Evolutionary conservation across 1,140 invertebrate species (phyloP), one percentile per base, ranked within the genome.

Genomic region (Maconellicoccus hirsutus): DNA sequence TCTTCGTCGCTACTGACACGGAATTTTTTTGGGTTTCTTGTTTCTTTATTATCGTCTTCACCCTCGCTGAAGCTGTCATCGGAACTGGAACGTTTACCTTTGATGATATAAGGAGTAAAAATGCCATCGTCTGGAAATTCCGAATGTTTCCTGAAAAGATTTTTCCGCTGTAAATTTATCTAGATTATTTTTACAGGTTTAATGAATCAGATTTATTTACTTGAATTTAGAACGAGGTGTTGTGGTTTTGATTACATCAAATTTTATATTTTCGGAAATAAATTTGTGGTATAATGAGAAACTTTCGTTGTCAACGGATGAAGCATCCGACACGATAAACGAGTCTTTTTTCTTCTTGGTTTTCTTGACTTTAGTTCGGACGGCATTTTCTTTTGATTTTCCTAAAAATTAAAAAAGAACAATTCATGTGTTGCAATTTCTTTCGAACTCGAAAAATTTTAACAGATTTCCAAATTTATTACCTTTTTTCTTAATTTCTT

Each of bases 331-430:
- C 1, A 66, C 61, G 61, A 66, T 66, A 16, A 66, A 66, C 1
- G 61, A 66, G 22, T 66, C 25, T 23, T 66, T 66, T 23, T 66
- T 66, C 22, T 66, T 66, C 61, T 10, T 66, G 4, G 42, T 52
- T 52, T 52, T 52, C n/a, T 52, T 52, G 16, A 16, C 16, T 52
- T 19, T 14, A 19, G 42, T 3, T 16, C 42, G 42, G 2, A 16
- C n/a, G 3, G 42, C 2, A 16, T 52, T 52, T 52, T 52, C 42
- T 16, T 52, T 19, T 3, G 16, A 3, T 52, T 52, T 52, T 52
- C 10, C 42, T 52, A 16, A 3, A 19, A 52, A 52, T 6, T 33
- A 33, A 33, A 6, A 33, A 33, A 33, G 12, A 33, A 33, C 29
- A 33, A 33, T 33, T 52, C 10, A 52, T n/a, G n/a, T n/a, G n/a